Conservation (phyloP, 2,888 invertebrate genomes). For the Macaria liturata region DNA sequence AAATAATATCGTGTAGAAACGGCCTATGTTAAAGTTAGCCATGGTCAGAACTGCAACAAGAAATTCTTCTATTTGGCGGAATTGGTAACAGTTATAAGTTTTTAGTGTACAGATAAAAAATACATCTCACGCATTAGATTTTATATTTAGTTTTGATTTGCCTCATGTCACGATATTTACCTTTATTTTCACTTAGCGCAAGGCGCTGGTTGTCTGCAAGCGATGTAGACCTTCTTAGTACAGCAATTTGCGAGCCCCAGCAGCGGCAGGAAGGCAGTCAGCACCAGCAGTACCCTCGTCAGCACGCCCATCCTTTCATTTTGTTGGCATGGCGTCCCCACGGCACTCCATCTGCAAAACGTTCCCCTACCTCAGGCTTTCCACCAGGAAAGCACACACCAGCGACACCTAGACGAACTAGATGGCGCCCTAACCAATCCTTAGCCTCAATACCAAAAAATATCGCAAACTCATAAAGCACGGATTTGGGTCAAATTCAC, state of each 20-base stretch:
- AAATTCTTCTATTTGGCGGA: conserved; percentile 4
- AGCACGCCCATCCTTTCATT: conserved; percentile 55
- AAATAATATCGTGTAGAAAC: conserved; percentile 49
- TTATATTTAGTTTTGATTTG: too few relatives aligned
- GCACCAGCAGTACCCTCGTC: conserved; percentile 43
- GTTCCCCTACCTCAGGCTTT: conserved; percentile 33
- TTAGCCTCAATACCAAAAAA: neutral
- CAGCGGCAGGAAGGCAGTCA: conserved; percentile 47
- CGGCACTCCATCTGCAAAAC: conserved; percentile 40
- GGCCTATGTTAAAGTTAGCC: conserved; percentile 47
- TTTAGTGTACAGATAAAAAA: too few relatives aligned
- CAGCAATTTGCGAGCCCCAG: conserved; percentile 52
- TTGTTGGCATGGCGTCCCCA: conserved; percentile 42
- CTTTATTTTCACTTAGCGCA: conserved; percentile 53
- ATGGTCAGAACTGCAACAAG: conserved; percentile 40
- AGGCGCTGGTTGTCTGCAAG: conserved; percentile 64
- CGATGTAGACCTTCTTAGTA: conserved; percentile 64
- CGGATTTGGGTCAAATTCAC: conserved; percentile 50
- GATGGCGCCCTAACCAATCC: neutral
- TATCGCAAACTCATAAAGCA: conserved; percentile 1
- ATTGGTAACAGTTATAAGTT: too few relatives aligned
- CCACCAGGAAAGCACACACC: conserved; percentile 4
- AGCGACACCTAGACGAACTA: neutral
- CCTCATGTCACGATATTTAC: conserved; percentile 10
- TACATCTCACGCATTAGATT: too few relatives aligned